These are phyloP conservation scores for Drosophila sp. DNA, from an alignment of 1,140 invertebrate species.

Conservation along the genomic window DNA sequence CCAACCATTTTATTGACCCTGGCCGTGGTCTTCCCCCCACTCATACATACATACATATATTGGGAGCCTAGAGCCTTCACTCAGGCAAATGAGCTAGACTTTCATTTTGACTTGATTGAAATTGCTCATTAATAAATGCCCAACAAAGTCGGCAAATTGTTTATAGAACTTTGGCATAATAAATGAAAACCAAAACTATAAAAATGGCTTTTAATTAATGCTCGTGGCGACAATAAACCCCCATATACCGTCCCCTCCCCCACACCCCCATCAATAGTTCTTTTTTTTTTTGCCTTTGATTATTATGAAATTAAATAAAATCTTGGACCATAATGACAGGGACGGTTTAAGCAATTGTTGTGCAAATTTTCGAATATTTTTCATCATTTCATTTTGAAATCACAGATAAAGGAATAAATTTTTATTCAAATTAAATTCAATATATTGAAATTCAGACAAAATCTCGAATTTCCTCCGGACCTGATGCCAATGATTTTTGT, in stretches of 20 bases:
- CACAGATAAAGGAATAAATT: no score
- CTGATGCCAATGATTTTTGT: not conserved
- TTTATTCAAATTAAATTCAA: no score
- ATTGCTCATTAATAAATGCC: constrained; percentile 7
- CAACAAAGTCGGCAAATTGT: constrained; percentile 33
- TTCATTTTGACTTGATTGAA: constrained; percentile 10
- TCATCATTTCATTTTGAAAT: no score
- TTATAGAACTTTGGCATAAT: constrained; percentile 24
- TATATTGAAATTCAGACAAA: no score
- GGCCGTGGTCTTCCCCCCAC: constrained; percentile 7
- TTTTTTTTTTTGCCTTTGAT: constrained; percentile 14
- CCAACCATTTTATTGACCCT: constrained; percentile 1
- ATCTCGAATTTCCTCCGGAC: not conserved
- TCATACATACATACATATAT: not conserved
- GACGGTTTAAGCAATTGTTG: not conserved
- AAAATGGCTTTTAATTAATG: constrained; percentile 24
- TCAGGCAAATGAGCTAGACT: constrained; percentile 36
- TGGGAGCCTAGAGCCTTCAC: constrained; percentile 31
- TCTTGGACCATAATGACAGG: constrained; percentile 6
- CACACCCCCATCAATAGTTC: not conserved
- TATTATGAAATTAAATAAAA: constrained; percentile 9
- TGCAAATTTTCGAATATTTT: not conserved
- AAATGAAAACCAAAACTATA: not conserved
- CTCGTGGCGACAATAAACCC: constrained; percentile 31
- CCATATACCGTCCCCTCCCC: not conserved